phyloP scores from a whole-genome alignment of 2,888 invertebrate genomes.

The Heterodera filipjevi region DNA sequence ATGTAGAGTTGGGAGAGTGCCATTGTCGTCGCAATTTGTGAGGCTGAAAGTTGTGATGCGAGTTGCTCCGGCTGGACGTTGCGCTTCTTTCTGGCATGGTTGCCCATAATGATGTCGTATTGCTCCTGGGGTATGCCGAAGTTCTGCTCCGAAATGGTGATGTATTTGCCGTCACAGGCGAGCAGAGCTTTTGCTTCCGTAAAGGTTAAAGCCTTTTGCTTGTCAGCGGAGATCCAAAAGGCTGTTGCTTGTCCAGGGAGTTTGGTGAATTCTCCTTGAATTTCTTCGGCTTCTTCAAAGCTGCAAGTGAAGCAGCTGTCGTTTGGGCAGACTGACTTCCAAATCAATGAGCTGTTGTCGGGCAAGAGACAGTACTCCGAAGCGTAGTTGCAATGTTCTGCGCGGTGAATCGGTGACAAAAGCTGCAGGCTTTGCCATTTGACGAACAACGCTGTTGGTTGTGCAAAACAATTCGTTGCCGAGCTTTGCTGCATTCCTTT shows the following conservation, averaged over 20 bases:
- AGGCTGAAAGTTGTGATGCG: not conserved
- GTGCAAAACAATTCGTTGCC: not conserved
- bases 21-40: not conserved
- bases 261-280: constrained; percentile 7
- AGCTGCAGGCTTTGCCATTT: not conserved
- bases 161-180: not conserved
- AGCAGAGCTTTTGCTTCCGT: not conserved
- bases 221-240: not conserved
- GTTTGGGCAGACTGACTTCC: not conserved
- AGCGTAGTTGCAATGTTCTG: not conserved
- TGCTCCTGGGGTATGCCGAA: constrained; percentile 4
- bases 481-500: not conserved
- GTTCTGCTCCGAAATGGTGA: not conserved
- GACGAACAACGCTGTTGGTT: not conserved
- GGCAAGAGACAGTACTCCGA: not conserved
- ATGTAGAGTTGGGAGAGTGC: not conserved
- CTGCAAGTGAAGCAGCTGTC: not conserved
- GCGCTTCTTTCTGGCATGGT: not conserved
- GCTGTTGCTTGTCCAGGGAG: not conserved
- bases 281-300: not conserved
- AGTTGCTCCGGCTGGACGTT: constrained; percentile 4
- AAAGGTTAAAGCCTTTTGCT: not conserved
- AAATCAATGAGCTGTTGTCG: not conserved
- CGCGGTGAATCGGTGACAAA: not conserved
- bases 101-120: not conserved